Conservation (phyloP, 2,113 vertebrate genomes). For the Callochromis pleurospilus region DNA sequence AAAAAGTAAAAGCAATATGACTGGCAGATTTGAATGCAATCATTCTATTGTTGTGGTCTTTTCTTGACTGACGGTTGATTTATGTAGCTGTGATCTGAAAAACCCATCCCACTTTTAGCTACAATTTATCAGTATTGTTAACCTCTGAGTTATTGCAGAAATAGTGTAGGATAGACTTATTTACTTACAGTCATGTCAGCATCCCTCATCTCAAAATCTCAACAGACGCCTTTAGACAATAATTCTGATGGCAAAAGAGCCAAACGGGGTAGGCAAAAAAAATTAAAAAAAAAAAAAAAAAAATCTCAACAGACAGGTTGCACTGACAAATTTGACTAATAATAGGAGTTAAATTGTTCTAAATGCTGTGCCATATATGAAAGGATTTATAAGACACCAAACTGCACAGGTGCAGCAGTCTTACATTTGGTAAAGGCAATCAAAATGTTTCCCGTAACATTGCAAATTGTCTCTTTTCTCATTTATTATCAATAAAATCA, state of each 20-base stretch:
- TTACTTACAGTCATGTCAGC: not conserved
- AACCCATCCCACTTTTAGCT: not conserved
- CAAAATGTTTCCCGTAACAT: not conserved
- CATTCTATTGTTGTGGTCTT: not conserved
- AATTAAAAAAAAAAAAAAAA: not conserved
- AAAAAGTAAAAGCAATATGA: not conserved
- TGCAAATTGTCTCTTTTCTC: not conserved
- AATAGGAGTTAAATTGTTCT: not conserved
- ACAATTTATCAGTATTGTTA: not conserved
- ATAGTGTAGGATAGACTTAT: not conserved
- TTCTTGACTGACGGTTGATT: not conserved
- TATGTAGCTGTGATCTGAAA: not conserved
- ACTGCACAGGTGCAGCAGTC: not conserved
- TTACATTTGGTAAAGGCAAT: not conserved
- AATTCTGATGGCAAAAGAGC: not conserved
- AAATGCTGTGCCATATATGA: not conserved
- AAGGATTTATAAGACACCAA: not conserved
- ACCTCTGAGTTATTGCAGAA: not conserved
- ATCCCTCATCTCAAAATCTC: not conserved
- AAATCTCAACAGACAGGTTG: not conserved
- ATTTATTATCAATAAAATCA: not conserved
- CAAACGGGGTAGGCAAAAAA: not conserved
- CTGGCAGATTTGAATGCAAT: not conserved
- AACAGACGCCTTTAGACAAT: not conserved
- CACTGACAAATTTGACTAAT: not conserved